A percentile compares a stretch with the other conserved stretches of the same genome.
These are phyloP conservation scores for Nudaria mundana DNA, from an alignment of 2,888 invertebrate genomes.

Conservation along the genomic window DNA sequence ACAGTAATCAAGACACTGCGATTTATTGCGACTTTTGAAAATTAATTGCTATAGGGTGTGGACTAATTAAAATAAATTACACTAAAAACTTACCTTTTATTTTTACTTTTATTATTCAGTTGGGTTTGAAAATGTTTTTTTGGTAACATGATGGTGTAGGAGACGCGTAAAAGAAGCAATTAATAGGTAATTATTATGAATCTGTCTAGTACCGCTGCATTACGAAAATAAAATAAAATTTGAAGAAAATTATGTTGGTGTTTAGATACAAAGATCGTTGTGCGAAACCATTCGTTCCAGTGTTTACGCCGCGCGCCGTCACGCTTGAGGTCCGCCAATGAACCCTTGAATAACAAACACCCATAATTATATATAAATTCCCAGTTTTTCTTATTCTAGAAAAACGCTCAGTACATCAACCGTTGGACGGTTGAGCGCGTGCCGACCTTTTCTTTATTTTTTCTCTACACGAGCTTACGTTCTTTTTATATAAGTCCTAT, in stretches of 20 bases:
- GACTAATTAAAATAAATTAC: too few species aligned
- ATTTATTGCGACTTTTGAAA: conserved; percentile 1
- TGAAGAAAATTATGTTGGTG: background rate
- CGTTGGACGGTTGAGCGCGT: conserved; percentile 46
- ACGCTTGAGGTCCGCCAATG: conserved; percentile 6
- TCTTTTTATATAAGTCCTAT: conserved; percentile 22
- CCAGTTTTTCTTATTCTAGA: conserved; percentile 5
- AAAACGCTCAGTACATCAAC: conserved; percentile 2
- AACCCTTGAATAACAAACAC: conserved; percentile 8
- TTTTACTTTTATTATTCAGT: too few species aligned
- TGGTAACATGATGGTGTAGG: too few species aligned
- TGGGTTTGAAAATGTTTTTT: background rate
- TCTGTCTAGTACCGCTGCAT: too few species aligned
- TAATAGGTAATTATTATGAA: too few species aligned
- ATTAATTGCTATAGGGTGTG: too few species aligned
- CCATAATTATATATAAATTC: conserved; percentile 1
- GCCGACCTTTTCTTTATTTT: conserved; percentile 67
- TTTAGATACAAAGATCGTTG: background rate
- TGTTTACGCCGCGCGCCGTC: conserved; percentile 2
- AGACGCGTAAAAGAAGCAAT: too few species aligned
- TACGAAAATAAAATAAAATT: background rate
- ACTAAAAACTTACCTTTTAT: too few species aligned
- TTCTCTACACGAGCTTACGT: conserved; percentile 47
- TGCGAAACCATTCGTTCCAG: conserved; percentile 2
- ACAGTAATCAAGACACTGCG: too few species aligned